phyloP scores from a whole-genome alignment of 2,888 invertebrate genomes.

The Mamestra brassicae region DNA sequence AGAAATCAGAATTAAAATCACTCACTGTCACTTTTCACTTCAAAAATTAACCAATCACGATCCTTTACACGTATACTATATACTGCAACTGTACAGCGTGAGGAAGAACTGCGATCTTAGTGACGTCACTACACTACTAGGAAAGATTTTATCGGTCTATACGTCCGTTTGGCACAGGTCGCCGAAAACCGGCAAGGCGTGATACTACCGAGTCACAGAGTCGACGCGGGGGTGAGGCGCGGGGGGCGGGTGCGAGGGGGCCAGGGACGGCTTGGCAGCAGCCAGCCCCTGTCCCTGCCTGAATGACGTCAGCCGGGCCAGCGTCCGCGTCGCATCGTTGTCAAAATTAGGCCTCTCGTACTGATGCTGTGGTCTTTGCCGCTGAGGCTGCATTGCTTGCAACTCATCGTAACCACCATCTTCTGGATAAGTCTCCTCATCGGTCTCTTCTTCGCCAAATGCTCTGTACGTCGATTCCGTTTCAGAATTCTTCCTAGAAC shows the following conservation, averaged over 20 bases:
- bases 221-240: conserved; percentile 85
- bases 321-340: conserved; percentile 81
- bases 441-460: conserved; percentile 86
- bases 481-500: conserved; percentile 87
- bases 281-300: conserved; percentile 81
- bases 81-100: conserved; percentile 65
- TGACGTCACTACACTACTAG: conserved; percentile 79
- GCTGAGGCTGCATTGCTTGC: conserved; percentile 85
- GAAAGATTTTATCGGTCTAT: conserved; percentile 76
- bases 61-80: conserved; percentile 63
- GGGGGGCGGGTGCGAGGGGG: conserved; percentile 83
- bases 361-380: conserved; percentile 84
- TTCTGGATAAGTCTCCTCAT: conserved; percentile 86
- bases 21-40: conserved; percentile 58
- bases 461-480: conserved; percentile 87
- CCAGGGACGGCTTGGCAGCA: conserved; percentile 77
- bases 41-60: conserved; percentile 50
- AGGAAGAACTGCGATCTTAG: conserved; percentile 84
- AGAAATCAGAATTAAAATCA: conserved; percentile 53
- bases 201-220: conserved; percentile 89
- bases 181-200: conserved; percentile 89
- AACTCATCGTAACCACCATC: conserved; percentile 87
- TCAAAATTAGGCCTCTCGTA: conserved; percentile 89
- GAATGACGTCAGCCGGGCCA: conserved; percentile 86
- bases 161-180: conserved; percentile 91